A percentile compares a stretch with the other conserved stretches of the same genome.
These are phyloP conservation scores for Megaceryle maxima DNA, from an alignment of 2,113 vertebrate species.

Conservation along the genomic window DNA sequence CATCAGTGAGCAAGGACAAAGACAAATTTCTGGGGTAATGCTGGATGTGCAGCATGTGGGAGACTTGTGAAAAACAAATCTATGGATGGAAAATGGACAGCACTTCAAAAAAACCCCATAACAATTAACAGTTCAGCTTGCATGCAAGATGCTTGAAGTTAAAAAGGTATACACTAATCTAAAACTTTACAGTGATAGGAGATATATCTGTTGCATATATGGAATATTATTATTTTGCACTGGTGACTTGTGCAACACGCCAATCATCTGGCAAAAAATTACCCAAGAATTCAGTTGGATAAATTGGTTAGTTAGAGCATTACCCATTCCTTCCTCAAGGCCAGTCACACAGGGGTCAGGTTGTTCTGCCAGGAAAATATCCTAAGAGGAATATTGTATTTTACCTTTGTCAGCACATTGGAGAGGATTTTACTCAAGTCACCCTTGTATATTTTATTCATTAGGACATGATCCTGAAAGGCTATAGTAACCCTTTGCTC, in stretches of 20 bases:
- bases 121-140: neutral
- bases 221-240: neutral
- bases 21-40: neutral
- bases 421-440: constrained; percentile 8
- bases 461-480: constrained; percentile 21
- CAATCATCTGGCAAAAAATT: neutral
- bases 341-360: constrained; percentile 4
- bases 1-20: neutral
- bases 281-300: neutral
- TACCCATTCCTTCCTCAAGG: neutral
- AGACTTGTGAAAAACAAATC: neutral
- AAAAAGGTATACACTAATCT: neutral
- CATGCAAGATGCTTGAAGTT: neutral
- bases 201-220: neutral
- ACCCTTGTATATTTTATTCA: constrained; percentile 53
- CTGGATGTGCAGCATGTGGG: neutral
- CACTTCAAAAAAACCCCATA: neutral
- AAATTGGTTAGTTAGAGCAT: neutral
- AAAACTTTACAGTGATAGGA: neutral
- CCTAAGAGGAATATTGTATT: constrained; percentile 40
- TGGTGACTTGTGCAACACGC: fast-evolving
- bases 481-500: neutral
- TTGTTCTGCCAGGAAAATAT: constrained; percentile 48
- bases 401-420: constrained; percentile 26
- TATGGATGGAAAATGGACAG: neutral